Conservation (phyloP, 2,797 vertebrate species). For the Sarcoramphus papa region DNA sequence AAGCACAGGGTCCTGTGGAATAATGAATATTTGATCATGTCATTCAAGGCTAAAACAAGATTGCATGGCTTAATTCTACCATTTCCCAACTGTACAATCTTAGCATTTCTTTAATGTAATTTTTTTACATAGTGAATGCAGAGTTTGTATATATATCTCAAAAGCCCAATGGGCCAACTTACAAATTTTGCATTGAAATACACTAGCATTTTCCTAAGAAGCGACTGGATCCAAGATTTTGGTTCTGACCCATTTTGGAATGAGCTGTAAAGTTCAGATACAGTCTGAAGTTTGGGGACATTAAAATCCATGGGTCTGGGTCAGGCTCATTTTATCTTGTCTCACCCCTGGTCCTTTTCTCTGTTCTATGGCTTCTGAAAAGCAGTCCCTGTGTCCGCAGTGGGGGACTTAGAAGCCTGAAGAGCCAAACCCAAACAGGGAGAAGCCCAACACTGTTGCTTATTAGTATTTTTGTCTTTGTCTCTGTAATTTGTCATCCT, state of each 20-base stretch:
- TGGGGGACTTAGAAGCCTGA: background rate
- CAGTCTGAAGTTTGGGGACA: background rate
- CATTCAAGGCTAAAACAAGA: background rate
- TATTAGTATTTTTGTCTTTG: background rate
- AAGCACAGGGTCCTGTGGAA: background rate
- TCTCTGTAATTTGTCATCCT: background rate
- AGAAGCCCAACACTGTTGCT: background rate
- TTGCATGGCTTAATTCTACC: background rate
- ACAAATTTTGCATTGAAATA: background rate
- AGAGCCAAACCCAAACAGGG: background rate
- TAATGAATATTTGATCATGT: slow-evolving; percentile 46
- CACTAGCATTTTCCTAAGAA: background rate
- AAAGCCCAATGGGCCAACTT: background rate
- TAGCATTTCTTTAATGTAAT: background rate
- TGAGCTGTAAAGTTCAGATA: background rate
- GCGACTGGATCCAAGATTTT: background rate
- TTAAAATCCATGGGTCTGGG: background rate
- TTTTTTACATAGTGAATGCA: background rate
- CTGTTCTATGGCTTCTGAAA: background rate
- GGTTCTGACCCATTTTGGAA: background rate
- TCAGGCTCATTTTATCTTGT: background rate
- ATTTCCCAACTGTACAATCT: background rate
- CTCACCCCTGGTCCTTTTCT: background rate
- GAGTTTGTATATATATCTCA: background rate
- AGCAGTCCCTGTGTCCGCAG: background rate